Percentiles rank a stretch among this genome's conserved stretches.
phyloP scores from a whole-genome alignment of 2,888 invertebrate species.

The Ochropacha duplaris region DNA sequence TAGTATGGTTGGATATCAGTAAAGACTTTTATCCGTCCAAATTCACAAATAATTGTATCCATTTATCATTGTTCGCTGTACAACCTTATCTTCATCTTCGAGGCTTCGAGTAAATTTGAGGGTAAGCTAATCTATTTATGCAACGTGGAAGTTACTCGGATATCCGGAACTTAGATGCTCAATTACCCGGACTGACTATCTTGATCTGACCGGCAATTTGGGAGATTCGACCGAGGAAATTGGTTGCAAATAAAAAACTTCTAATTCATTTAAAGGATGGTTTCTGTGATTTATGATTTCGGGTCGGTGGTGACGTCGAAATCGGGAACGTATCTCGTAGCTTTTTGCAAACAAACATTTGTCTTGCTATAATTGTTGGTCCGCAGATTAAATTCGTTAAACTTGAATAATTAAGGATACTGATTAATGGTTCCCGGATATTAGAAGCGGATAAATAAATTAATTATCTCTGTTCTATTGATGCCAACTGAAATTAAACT shows the following conservation, averaged over 20 bases:
- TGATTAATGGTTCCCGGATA: conserved; percentile 35
- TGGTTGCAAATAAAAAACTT: conserved; percentile 22
- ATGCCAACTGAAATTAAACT: conserved; percentile 24
- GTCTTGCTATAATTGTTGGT: conserved; percentile 34
- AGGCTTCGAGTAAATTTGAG: not conserved
- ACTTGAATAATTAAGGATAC: conserved; percentile 26
- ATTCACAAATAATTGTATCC: not conserved
- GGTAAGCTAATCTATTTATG: conserved; percentile 2
- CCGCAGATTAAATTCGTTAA: conserved; percentile 39
- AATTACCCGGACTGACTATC: conserved; percentile 22
- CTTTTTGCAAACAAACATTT: conserved; percentile 40
- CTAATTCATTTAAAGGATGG: conserved; percentile 22
- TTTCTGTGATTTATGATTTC: conserved; percentile 21
- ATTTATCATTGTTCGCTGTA: not conserved
- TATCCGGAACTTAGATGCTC: conserved; percentile 15
- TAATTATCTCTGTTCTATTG: conserved; percentile 5
- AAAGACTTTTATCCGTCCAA: not conserved
- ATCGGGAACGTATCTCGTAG: conserved; percentile 20
- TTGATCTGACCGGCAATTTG: conserved; percentile 22
- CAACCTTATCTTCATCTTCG: not conserved
- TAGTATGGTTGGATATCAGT: too few relatives aligned
- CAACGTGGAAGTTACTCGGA: conserved; percentile 12
- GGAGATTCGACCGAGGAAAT: conserved; percentile 16
- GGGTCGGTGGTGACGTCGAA: conserved; percentile 13
- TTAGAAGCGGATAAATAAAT: conserved; percentile 17